Evolutionary conservation across 2,113 vertebrate species (phyloP), one percentile per base, ranked within the genome.

Genomic region (Eulemur macaco): DNA sequence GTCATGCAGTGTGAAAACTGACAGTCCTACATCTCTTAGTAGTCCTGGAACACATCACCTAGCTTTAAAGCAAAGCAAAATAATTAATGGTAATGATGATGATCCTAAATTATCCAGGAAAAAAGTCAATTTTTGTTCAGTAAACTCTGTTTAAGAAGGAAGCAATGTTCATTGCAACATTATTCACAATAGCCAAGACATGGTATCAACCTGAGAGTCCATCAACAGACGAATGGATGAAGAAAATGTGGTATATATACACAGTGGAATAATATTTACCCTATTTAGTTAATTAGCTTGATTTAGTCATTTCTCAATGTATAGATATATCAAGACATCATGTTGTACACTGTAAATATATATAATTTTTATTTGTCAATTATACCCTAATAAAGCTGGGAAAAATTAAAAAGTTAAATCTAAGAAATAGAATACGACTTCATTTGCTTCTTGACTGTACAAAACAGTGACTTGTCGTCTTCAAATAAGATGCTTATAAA

Each of bases 401-500:
- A 7, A 50, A 91, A 80, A 66, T 34, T 31, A 37, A 86, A 50
- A 64, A 11, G 39, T 42, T 85, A 66, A 68, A 18, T 13, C 47
- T 83, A 10, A 60, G 66, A 86, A 68, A 93, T 14, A 29, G 42
- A 89, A 90, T 71, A 21, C 77, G 23, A 81, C 52, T 86, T 63
- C 34, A 60, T 27, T 3, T 66, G 6, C 50, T 89, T 73, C 27
- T 89, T 82, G 6, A 64, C 60, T 86, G 27, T 63, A 71, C 18
- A 89, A 94, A 76, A 47, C 60, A 91, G 10, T 69, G 42, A 92
- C 86, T 86, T 93, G 31, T 89, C 37, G 76, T 88, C 31, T 81
- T 94, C 54, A 92, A 82, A 92, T 73, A 86, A 83, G 39, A 86
- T 52, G 6, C 27, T 92, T 94, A 31, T 81, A 68, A 83, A 87